A percentile compares a stretch with the other conserved stretches of the same genome.
Conservation (phyloP, 2,113 vertebrate genomes). For the Xerus inauris region DNA sequence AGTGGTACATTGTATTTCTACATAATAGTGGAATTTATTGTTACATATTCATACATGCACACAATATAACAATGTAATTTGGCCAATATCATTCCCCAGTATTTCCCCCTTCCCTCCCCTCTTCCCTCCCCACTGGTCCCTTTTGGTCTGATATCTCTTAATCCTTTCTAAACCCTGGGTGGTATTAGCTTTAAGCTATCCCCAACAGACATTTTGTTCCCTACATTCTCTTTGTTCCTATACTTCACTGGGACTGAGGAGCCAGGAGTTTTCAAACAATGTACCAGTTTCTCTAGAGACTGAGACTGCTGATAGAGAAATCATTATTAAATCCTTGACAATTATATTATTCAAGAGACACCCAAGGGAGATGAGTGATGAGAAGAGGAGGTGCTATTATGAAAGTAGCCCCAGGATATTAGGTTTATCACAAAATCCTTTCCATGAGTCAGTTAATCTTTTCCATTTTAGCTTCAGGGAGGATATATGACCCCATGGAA, state of each 20-base stretch:
- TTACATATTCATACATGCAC: too few relatives aligned
- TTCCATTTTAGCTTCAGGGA: conserved; percentile 58
- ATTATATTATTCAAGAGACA: conserved; percentile 49
- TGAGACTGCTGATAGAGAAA: conserved; percentile 66
- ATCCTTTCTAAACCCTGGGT: not conserved
- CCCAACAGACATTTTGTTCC: not conserved
- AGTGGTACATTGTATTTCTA: too few relatives aligned
- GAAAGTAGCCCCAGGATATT: conserved; percentile 48
- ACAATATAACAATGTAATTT: too few relatives aligned
- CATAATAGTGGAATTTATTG: too few relatives aligned
- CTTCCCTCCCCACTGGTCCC: too few relatives aligned
- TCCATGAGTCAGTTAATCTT: conserved; percentile 61
- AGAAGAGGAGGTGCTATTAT: conserved; percentile 44
- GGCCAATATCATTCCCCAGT: too few relatives aligned
- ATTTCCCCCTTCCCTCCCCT: too few relatives aligned
- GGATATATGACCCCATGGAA: conserved; percentile 58
- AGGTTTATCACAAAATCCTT: conserved; percentile 65
- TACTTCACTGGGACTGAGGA: not conserved
- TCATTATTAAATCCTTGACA: conserved; percentile 63
- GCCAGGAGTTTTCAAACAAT: conserved; percentile 32
- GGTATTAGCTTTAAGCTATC: not conserved
- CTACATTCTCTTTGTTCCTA: not conserved
- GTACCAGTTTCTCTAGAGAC: conserved; percentile 24
- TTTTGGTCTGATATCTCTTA: conserved; percentile 15
- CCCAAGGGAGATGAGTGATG: conserved; percentile 48